Evolutionary conservation across 2,113 vertebrate species (phyloP), one percentile per base, ranked within the genome.

Genomic region (Thamnaconus septentrionalis): DNA sequence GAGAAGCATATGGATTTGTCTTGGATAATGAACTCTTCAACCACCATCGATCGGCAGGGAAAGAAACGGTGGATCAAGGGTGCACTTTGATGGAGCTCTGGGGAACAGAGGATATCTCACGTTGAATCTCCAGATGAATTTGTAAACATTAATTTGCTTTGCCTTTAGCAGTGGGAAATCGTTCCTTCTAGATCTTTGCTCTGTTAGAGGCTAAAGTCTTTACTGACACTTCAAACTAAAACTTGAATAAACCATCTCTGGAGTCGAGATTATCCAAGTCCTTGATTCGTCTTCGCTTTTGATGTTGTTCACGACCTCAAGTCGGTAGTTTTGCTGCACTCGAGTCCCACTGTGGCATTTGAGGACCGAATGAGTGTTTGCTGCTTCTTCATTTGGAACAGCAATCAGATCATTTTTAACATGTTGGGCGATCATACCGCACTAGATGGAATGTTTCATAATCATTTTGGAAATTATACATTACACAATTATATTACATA

Each of bases 1-100:
- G 69, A 64, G 68, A 75, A 62, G 71, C 66, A 44, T 79, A 86
- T 78, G 70, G 82, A 84, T 84, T 85, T 71, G 78, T 78, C 78
- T 78, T 58, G 67, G 77, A 79, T 86, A 83, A 88, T 90, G 84
- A 87, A 85, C 82, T 87, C 74, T 81, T 88, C 73, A 86, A 83
- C 78, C 60, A 4, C 56, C 78, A 85, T 88, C 53, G 81, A 90
- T 90, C 78, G 73, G 56, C 65, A 8, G 31, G 58, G 68, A 83
- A 71, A 65, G 80, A 71, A 77, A 0, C 41, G 43, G 18, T 54
- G 55, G 72, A 82, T 75, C 73, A 80, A 69, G 72, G 66, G 72
- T 82, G 51, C 48, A 51, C 72, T 72, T 70, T 73, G 69, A 75
- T 69, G 55, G 55, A 74, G 62, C 58, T 76, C 59, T 45, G 57